These are phyloP conservation scores for Tenthredo notha DNA, from an alignment of 2,888 invertebrate species.

Conservation along the genomic window DNA sequence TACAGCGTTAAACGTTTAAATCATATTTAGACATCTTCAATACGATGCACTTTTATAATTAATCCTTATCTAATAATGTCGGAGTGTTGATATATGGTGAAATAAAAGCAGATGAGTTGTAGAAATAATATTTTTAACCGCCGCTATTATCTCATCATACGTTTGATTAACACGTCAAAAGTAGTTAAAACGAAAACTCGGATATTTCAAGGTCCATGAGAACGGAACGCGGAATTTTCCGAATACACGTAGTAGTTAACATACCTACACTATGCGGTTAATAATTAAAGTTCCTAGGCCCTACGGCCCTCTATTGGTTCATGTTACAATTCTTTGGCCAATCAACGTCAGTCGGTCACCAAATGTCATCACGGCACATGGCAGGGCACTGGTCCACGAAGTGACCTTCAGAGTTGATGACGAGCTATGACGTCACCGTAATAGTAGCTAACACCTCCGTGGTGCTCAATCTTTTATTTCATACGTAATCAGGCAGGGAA, in stretches of 20 bases:
- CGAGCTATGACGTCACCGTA: constrained; percentile 50
- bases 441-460: constrained; percentile 24
- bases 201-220: constrained; percentile 34
- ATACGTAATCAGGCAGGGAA: constrained; percentile 6
- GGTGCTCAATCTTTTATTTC: constrained; percentile 21
- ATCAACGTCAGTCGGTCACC: constrained; percentile 52
- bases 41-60: background rate
- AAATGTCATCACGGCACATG: constrained; percentile 45
- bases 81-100: background rate
- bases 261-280: constrained; percentile 17
- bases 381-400: constrained; percentile 50
- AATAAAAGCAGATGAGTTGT: background rate
- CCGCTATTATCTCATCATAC: constrained; percentile 1
- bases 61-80: background rate
- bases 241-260: constrained; percentile 1
- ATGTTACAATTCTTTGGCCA: constrained; percentile 26
- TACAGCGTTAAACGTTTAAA: background rate
- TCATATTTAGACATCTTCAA: background rate
- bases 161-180: background rate
- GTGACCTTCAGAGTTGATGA: constrained; percentile 50
- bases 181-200: background rate
- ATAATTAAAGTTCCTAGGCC: constrained; percentile 52
- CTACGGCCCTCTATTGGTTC: constrained; percentile 42
- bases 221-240: constrained; percentile 23
- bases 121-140: background rate